Evolutionary conservation across 2,888 invertebrate genomes (phyloP).

Genomic region (Chymomyza amoena): DNA sequence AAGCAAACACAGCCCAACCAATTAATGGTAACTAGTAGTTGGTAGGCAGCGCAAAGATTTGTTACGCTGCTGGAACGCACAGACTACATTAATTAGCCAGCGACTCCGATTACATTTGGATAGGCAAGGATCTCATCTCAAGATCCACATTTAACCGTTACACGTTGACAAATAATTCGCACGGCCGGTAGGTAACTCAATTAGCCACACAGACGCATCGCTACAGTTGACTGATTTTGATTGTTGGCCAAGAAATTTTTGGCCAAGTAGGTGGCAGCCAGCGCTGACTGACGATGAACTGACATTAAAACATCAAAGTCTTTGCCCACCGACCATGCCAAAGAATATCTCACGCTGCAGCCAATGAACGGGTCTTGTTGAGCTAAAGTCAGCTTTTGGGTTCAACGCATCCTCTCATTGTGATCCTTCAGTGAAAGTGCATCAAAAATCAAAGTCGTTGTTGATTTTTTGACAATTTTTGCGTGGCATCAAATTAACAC

Average conservation of each 20-base stretch:
- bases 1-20: conserved; percentile 42
- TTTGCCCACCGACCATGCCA: conserved; percentile 19
- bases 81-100: conserved; percentile 39
- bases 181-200: conserved; percentile 68
- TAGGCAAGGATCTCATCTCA: conserved; percentile 20
- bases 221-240: conserved; percentile 62
- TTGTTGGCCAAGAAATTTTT: conserved; percentile 25
- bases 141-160: conserved; percentile 62
- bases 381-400: neutral
- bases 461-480: conserved; percentile 61
- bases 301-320: conserved; percentile 23
- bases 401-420: neutral
- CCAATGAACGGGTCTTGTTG: conserved; percentile 9
- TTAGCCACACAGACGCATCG: conserved; percentile 61
- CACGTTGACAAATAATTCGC: conserved; percentile 68
- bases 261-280: conserved; percentile 64
- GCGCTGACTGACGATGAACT: conserved; percentile 12
- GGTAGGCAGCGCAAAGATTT: conserved; percentile 38
- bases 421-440: conserved; percentile 60
- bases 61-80: conserved; percentile 41
- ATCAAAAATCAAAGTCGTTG: conserved; percentile 66
- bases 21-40: conserved; percentile 47
- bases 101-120: conserved; percentile 54
- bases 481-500: conserved; percentile 65
- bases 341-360: conserved; percentile 66